Base-by-base conservation (phyloP, 2,888 invertebrate species). In the Drosophila pegasa region DNA sequence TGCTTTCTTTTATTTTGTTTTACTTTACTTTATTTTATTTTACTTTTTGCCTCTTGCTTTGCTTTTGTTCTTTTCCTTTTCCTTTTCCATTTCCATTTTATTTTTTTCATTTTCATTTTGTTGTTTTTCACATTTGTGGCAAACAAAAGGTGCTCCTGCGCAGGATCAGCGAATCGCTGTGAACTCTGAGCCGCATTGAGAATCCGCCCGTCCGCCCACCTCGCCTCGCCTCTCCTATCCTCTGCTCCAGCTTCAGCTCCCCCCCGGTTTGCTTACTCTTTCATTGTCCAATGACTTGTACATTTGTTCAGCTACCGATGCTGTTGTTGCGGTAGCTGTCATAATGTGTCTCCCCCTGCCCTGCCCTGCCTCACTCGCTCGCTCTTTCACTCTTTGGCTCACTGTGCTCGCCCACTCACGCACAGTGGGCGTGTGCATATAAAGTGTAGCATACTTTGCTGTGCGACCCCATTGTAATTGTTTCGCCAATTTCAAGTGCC, bases 401-500 rank as follows among this genome's bases (percentile, higher is more conserved):
- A 20, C 1, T n/a, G 20, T 35, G 18, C 33, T 50, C 35, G 35
- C 54, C 48, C 40, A 31, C 73, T 55, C 51, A 66, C 78, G 60
- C 64, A 64, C 70, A 59, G 63, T 45, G 55, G 59, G 65, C 54
- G 68, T 58, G 37, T 29, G 62, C 63, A 67, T 50, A 71, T 67
- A 75, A 85, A 82, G 63, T 75, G 83, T 83, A 80, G 83, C 83
- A 82, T 68, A 83, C 83, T 82, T 86, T 78, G 51, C 64, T 57
- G 83, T 45, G 27, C 71, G 71, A 33, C 35, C 50, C 80, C 67
- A 69, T 69, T 83, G 86, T 85, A 85, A 87, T 85, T 85, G 84
- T 87, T 85, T 85, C 87, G 87, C 84, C 84, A 84, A 85, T 87
- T 87, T 84, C 79, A 84, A 85, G 84, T 84, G 81, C 79, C 84